Evolutionary conservation across 2,113 vertebrate species (phyloP).

Genomic region (Labeo rohita): DNA sequence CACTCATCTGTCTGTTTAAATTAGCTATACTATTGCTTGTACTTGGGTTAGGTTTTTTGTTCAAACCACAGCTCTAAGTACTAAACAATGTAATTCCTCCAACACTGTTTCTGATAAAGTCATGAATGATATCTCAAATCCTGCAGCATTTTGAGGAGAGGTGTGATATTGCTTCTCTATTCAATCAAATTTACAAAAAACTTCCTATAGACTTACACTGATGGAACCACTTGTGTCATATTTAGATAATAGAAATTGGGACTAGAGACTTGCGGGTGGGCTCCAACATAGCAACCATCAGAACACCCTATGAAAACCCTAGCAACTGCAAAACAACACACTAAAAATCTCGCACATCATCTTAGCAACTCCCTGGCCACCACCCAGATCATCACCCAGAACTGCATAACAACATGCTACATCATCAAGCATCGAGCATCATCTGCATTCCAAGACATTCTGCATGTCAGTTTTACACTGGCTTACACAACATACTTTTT

Average conservation of each 20-base stretch:
- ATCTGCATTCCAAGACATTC: too few relatives aligned
- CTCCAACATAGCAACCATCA: background rate
- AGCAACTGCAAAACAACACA: background rate
- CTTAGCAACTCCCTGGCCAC: background rate
- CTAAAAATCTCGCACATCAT: background rate
- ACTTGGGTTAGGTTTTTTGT: background rate
- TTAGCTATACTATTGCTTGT: background rate
- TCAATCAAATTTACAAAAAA: background rate
- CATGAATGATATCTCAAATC: background rate
- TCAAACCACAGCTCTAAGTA: too few relatives aligned
- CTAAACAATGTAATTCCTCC: background rate
- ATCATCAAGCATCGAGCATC: too few relatives aligned
- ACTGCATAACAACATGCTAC: too few relatives aligned
- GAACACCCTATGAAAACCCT: background rate
- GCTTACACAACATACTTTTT: background rate
- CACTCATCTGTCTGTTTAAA: background rate
- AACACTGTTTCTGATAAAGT: background rate
- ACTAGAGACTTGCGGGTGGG: background rate
- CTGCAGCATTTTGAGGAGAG: background rate
- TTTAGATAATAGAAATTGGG: background rate
- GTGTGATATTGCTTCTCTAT: background rate
- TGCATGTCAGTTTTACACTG: background rate
- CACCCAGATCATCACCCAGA: background rate
- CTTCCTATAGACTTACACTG: background rate
- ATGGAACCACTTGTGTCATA: background rate